A percentile compares a stretch with the other conserved stretches of the same genome.
phyloP scores from a whole-genome alignment of 2,113 vertebrate genomes.

The Perca schrenkii region DNA sequence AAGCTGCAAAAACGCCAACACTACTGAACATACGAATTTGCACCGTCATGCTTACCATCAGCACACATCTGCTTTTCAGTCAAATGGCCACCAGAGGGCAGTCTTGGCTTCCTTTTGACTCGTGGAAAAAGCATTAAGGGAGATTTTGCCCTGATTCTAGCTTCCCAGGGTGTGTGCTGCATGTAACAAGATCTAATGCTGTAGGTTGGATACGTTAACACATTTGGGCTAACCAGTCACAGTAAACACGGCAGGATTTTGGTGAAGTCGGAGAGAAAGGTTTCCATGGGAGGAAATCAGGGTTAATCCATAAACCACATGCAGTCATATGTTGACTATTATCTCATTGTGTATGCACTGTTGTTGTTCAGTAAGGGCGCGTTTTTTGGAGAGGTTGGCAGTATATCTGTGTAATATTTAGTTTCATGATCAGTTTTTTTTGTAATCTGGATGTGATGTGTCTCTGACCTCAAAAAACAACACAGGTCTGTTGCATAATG shows the following conservation, averaged over 20 bases:
- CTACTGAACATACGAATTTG: conserved; percentile 12
- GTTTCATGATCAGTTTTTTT: not conserved
- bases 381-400: not conserved
- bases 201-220: not conserved
- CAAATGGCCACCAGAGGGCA: conserved; percentile 41
- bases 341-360: conserved; percentile 10
- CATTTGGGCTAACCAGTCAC: not conserved
- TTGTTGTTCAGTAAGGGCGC: not conserved
- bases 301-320: conserved; percentile 27
- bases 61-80: not conserved
- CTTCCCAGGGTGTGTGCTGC: not conserved
- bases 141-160: not conserved
- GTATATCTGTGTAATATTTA: not conserved
- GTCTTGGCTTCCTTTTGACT: conserved; percentile 7
- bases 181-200: not conserved
- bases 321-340: conserved; percentile 16
- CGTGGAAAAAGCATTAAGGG: accelerated
- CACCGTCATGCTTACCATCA: conserved; percentile 40
- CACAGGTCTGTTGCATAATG: conserved; percentile 1
- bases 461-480: not conserved
- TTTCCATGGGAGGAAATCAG: conserved; percentile 8
- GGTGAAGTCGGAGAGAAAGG: not conserved
- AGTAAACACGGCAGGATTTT: not conserved
- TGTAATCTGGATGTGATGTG: not conserved
- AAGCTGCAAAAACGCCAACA: conserved; percentile 24